Evolutionary conservation across 2,113 vertebrate genomes (phyloP).

Genomic region (Gorsachius goisagi): DNA sequence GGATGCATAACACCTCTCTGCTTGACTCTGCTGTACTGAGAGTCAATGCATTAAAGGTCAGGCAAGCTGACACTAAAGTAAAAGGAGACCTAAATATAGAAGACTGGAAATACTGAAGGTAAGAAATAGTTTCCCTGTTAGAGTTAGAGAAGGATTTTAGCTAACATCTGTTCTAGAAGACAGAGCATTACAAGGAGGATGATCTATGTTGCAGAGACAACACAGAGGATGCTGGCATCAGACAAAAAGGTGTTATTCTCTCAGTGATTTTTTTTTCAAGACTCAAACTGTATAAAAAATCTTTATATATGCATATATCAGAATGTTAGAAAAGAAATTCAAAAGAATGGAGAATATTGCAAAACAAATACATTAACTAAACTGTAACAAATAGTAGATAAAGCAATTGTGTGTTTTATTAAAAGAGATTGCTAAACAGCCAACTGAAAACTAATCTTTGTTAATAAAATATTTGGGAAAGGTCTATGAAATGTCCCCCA

Average conservation of each 20-base stretch:
- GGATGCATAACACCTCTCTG: not conserved
- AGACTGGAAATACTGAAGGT: not conserved
- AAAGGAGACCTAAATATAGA: not conserved
- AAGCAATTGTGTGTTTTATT: not conserved
- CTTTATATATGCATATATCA: not conserved
- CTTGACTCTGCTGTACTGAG: not conserved
- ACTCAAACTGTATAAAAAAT: slow-evolving; percentile 4
- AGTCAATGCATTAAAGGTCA: not conserved
- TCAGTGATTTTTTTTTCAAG: not conserved
- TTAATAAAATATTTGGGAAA: not conserved
- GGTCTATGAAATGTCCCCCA: not conserved
- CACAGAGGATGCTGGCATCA: not conserved
- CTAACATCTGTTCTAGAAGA: slow-evolving; percentile 5
- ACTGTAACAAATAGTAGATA: not conserved
- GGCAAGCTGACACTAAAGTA: not conserved
- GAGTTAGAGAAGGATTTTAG: not conserved
- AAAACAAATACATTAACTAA: slow-evolving; percentile 4
- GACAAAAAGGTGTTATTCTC: slow-evolving; percentile 14
- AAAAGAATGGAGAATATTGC: not conserved
- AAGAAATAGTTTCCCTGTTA: not conserved
- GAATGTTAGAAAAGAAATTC: not conserved
- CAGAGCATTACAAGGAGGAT: not conserved
- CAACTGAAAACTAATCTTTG: not conserved
- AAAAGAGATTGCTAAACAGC: not conserved
- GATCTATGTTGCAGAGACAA: not conserved